phyloP scores from a whole-genome alignment of 2,888 invertebrate species.

The Agrotis clavis region DNA sequence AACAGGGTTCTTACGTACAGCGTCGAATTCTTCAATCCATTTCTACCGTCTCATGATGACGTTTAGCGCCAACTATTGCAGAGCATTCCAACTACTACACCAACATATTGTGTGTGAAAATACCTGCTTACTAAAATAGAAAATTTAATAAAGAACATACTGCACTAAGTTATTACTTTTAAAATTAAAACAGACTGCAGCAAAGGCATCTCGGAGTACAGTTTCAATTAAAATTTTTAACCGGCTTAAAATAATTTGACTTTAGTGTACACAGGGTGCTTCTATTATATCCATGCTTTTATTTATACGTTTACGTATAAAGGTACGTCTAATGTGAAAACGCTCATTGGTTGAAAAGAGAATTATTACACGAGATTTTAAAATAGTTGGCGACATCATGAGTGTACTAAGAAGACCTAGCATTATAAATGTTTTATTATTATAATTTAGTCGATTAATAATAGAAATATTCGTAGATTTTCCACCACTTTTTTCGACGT shows the following conservation, averaged over 20 bases:
- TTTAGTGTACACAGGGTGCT: background rate
- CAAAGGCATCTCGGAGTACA: constrained; percentile 5
- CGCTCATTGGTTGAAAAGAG: no score
- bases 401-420: no score
- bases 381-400: no score
- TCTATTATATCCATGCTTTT: background rate
- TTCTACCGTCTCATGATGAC: no score
- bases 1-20: no score
- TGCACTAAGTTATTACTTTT: constrained; percentile 6
- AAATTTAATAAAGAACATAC: background rate
- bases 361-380: no score
- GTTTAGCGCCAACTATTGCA: no score
- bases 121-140: background rate
- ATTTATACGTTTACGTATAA: background rate
- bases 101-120: no score
- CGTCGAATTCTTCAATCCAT: no score
- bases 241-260: constrained; percentile 19
- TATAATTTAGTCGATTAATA: no score
- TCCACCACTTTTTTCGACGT: background rate
- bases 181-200: constrained; percentile 36
- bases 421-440: background rate
- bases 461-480: background rate
- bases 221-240: constrained; percentile 42
- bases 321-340: no score
- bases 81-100: no score